Base-by-base conservation (phyloP, 2,888 invertebrate genomes). In the Saturnia pavonia region DNA sequence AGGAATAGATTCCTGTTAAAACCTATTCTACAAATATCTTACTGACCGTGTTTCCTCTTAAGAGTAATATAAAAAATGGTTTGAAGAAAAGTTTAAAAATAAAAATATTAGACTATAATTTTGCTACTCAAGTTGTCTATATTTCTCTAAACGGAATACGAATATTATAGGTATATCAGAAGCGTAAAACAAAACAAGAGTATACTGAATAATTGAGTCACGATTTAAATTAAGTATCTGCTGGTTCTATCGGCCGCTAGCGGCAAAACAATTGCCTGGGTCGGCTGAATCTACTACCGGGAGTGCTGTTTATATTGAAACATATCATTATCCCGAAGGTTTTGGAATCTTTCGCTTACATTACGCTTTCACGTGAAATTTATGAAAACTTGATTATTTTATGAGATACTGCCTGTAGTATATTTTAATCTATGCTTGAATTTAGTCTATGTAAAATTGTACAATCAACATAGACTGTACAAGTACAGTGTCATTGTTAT, bases 151-250 rank as follows among this genome's bases (percentile, higher is more conserved):
- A 74, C 76, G 72, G 69, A 72, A 72, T 75, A 71, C 51, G 12
- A 34, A 67, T 72, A 74, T 78, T 70, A 60, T 60, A 60, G 8
- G 77, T 73, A 76, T 73, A 76, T 75, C 72, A 71, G 70, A 70
- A 72, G 70, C 70, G 74, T 74, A 71, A 73, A 72, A 74, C 73
- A 71, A 74, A 74, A 72, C 75, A 77, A 77, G 76, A 79, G 77
- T 79, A 80, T 79, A 78, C 77, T 74, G 78, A 76, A 80, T 82
- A 82, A 82, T 82, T 78, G 79, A 80, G 78, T 81, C 82, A 81
- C 82, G 82, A 79, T 77, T 81, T 74, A 80, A 80, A 82, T 82
- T 81, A n/a, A n/a, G n/a, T n/a, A 81, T 77, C 73, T 71, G 71
- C 68, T 57, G 71, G 60, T 74, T 74, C 73, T 72, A 68, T 60